Evolutionary conservation across 2,888 invertebrate genomes (phyloP), one percentile per base, ranked within the genome.

Genomic region (Eurytoma adleriae): DNA sequence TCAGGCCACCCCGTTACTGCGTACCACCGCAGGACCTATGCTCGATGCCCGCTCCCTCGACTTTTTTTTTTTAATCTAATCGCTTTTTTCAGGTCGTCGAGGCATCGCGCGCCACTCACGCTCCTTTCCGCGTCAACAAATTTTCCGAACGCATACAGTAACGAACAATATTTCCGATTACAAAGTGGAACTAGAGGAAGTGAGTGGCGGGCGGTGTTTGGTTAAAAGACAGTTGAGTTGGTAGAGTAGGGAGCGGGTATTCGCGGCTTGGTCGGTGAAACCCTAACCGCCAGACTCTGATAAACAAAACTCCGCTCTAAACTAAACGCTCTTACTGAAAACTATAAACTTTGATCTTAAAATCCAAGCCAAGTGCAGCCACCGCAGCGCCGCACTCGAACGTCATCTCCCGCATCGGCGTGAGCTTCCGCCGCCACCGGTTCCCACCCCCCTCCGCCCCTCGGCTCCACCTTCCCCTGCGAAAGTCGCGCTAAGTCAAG

Each of bases 1-100:
- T 90, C 90, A 90, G 90, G 90, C 90, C 86, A 89, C 90, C 88
- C 88, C 90, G 90, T 90, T 89, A 90, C 88, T 89, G 90, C 90
- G 88, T 88, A 88, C 90, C 89, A 90, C 90, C 90, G 87, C 87
- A 86, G 85, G 85, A 88, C 87, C 87, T 83, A 86, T 88, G 89
- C 89, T 86, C 88, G 88, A 84, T 85, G 85, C 87, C 87, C 86
- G 89, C 89, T 89, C 88, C 87, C 84, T 48, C 18, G 27, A 24
- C 68, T 75, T 50, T 77, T 64, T 79, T 57, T 50, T 70, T 12
- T 71, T 56, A 13, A 40, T 40, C 27, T 68, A 64, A 70, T 68
- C 54, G 16, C 20, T 78, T 27, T 24, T 72, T 67, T 59, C 59
- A 73, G 62, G 62, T 79, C 66, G 30, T 16, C 54, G 62, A 13